A percentile compares a stretch with the other conserved stretches of the same genome.
Conservation (phyloP, 2,888 invertebrate species). For the Cephalotes varians region DNA sequence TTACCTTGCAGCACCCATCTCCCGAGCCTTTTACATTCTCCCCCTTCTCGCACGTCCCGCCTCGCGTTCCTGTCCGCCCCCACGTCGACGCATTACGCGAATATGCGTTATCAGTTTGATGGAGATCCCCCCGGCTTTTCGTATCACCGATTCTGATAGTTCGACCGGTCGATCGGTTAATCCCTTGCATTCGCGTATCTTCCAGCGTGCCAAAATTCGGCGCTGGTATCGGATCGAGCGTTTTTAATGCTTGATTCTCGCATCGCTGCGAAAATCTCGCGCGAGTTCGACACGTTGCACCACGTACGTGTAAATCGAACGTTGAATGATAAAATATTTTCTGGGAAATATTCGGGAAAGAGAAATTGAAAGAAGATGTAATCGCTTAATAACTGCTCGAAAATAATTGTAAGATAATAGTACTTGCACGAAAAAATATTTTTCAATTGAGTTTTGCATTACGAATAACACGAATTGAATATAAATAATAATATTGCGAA, state of each 20-base stretch:
- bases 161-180: conserved; percentile 50
- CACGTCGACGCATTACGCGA: conserved; percentile 56
- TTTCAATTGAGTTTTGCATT: not conserved
- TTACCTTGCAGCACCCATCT: conserved; percentile 69
- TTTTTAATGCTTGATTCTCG: conserved; percentile 24
- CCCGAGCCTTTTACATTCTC: conserved; percentile 42
- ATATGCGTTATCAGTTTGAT: conserved; percentile 47
- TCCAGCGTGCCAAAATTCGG: conserved; percentile 27
- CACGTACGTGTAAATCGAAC: not conserved
- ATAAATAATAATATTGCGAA: conserved; percentile 31
- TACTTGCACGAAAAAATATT: not conserved
- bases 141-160: conserved; percentile 52
- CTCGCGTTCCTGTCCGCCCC: conserved; percentile 8
- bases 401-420: conserved; percentile 8
- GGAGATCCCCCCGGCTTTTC: conserved; percentile 59
- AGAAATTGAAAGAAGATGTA: not conserved
- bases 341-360: not conserved
- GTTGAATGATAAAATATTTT: not conserved
- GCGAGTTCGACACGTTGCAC: conserved; percentile 20
- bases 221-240: not conserved
- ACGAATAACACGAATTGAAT: not conserved
- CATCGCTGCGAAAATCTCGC: not conserved
- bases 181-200: conserved; percentile 40
- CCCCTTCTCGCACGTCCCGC: conserved; percentile 20
- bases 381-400: not conserved